A percentile compares a stretch with the other conserved stretches of the same genome.
phyloP scores from a whole-genome alignment of 1,140 invertebrate species.

The Alviniconcha marisindica region DNA sequence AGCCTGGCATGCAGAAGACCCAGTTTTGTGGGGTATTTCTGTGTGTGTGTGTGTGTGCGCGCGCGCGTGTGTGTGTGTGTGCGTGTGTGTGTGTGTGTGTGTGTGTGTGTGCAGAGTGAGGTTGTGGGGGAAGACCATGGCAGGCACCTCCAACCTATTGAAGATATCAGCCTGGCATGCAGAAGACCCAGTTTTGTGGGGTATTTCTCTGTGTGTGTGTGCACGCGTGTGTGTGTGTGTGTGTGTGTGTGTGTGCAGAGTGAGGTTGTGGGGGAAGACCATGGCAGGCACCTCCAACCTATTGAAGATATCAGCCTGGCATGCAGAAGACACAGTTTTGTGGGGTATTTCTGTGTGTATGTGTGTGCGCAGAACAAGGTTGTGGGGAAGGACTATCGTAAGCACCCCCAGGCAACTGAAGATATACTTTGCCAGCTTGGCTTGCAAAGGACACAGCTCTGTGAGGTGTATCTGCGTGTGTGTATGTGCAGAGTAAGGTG shows the following conservation, averaged over 20 bases:
- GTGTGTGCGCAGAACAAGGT: conserved; percentile 60
- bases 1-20: conserved; percentile 93
- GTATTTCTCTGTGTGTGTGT: too few species aligned
- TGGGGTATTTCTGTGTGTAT: too few species aligned
- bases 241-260: not conserved
- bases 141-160: conserved; percentile 93
- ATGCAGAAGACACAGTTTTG: conserved; percentile 92
- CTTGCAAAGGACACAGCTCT: not conserved
- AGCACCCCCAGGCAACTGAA: conserved; percentile 94
- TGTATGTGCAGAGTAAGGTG: conserved; percentile 59
- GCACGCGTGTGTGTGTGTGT: too few species aligned
- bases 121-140: conserved; percentile 87
- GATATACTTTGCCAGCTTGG: not conserved
- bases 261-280: conserved; percentile 82
- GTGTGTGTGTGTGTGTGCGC: too few species aligned
- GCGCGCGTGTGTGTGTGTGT: too few species aligned
- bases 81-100: too few species aligned
- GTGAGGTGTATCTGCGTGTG: too few species aligned
- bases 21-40: too few species aligned
- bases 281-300: conserved; percentile 89
- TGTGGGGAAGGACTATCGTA: conserved; percentile 87
- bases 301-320: conserved; percentile 96
- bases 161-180: conserved; percentile 95
- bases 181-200: conserved; percentile 92
- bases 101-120: conserved; percentile 53